A percentile compares a stretch with the other conserved stretches of the same genome.
These are phyloP conservation scores for Acanthopagrus latus DNA, from an alignment of 2,797 vertebrate genomes.

Conservation along the genomic window DNA sequence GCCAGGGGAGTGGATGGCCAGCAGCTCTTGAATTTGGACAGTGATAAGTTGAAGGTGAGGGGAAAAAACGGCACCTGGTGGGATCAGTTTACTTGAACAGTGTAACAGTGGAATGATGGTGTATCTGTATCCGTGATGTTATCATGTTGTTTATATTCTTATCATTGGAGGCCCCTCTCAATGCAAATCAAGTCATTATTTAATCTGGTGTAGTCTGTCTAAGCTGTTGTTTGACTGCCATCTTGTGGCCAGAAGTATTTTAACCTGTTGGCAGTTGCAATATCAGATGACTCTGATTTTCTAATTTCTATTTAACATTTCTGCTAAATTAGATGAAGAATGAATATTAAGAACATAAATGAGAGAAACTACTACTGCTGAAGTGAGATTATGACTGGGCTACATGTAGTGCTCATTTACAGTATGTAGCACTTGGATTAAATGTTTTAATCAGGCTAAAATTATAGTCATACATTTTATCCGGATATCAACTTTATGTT, in stretches of 20 bases:
- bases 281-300: too few relatives aligned
- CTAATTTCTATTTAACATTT: neutral
- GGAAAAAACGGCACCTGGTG: neutral
- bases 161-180: neutral
- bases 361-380: neutral
- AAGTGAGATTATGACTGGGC: neutral
- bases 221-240: constrained; percentile 59
- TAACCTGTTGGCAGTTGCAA: neutral
- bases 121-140: neutral
- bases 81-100: neutral
- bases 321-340: too few relatives aligned
- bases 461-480: neutral
- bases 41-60: constrained; percentile 90
- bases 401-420: neutral
- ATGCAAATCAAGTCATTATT: neutral
- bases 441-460: neutral
- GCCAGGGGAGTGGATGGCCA: constrained; percentile 88
- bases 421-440: neutral
- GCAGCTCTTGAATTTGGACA: constrained; percentile 90
- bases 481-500: neutral
- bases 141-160: neutral
- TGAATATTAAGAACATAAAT: neutral
- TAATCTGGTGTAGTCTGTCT: neutral
- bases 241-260: constrained; percentile 62
- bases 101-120: neutral